Percentiles rank a stretch among this genome's conserved stretches.
These are phyloP conservation scores for Ectropis grisescens DNA, from an alignment of 1,140 invertebrate species.

Conservation along the genomic window DNA sequence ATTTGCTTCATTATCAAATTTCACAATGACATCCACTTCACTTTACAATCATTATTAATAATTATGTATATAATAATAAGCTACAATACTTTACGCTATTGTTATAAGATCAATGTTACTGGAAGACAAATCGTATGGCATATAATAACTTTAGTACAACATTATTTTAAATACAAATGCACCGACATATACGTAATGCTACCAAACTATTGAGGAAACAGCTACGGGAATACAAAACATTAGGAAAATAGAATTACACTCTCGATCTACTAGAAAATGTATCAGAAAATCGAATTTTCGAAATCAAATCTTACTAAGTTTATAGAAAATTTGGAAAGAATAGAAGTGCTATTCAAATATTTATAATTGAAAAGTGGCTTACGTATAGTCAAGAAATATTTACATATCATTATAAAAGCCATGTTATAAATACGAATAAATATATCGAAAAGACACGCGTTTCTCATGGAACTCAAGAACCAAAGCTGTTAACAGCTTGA, in stretches of 20 bases:
- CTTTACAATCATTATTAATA: slow-evolving; percentile 7
- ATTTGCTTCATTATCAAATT: background rate
- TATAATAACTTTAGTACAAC: slow-evolving; percentile 62
- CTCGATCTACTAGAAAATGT: slow-evolving; percentile 44
- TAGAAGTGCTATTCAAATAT: too few relatives aligned
- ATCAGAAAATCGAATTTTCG: slow-evolving; percentile 36
- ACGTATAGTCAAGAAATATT: slow-evolving; percentile 21
- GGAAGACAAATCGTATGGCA: slow-evolving; percentile 69
- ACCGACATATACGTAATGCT: slow-evolving; percentile 54
- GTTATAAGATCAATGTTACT: slow-evolving; percentile 66
- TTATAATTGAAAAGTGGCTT: slow-evolving; percentile 18
- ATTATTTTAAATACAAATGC: slow-evolving; percentile 53
- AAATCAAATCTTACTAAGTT: too few relatives aligned
- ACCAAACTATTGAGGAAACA: slow-evolving; percentile 50
- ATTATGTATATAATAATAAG: slow-evolving; percentile 52
- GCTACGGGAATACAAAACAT: slow-evolving; percentile 55
- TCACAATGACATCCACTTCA: background rate
- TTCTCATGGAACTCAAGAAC: slow-evolving; percentile 13
- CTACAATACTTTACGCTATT: slow-evolving; percentile 64
- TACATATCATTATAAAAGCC: slow-evolving; percentile 5
- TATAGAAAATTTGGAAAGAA: too few relatives aligned
- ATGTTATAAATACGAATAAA: background rate
- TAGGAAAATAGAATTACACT: slow-evolving; percentile 58
- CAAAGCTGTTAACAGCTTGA: slow-evolving; percentile 52
- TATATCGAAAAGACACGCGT: too few relatives aligned